Base-by-base conservation (phyloP, 2,113 vertebrate species). In the Procavia capensis region DNA sequence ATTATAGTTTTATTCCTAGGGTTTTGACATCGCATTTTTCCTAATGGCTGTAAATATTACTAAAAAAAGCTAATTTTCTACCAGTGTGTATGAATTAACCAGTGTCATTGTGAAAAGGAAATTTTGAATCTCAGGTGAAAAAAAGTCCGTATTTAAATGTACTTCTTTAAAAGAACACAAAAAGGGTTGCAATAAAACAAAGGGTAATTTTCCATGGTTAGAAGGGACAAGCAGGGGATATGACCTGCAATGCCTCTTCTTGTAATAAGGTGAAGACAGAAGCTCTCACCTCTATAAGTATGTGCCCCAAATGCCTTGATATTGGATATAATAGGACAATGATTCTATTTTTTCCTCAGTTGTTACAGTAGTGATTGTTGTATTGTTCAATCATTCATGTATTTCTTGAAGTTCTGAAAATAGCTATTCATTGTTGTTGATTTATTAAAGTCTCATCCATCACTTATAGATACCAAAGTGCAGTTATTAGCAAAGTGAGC, bases 291-390 rank as follows among this genome's bases (percentile, higher is more conserved):
- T 91, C 89, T 0, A 57, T 74, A 86, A 86, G 47, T 59, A 86
- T 72, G 29, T 95, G 85, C 6, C 70, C 88, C 63, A 92, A 96
- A 95, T 91, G 85, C 64, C 39, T 93, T 72, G 36, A 39, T 34
- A 95, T 74, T 74, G 43, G 45, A 70, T 95, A n/a, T 85, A 83
- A 87, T 92, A 91, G 95, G 94, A 84, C 59, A 84, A 85, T 81
- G 70, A 80, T 45, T 95, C 94, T 96, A 91, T 97, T 96, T 72
- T 96, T 96, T 96, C 91, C 86, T 93, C 70, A 85, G 43, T 64
- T 96, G 39, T 95, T 93, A 70, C 22, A 89, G 63, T 84, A 95
- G 61, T 95, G 50, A 95, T 83, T 22, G 27, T 83, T 96, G n/a
- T 50, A 87, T 97, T 95, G 63, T 95, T 95, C 80, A 91, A 83